phyloP scores from a whole-genome alignment of 2,113 vertebrate genomes.

The Dipodomys stephensi region DNA sequence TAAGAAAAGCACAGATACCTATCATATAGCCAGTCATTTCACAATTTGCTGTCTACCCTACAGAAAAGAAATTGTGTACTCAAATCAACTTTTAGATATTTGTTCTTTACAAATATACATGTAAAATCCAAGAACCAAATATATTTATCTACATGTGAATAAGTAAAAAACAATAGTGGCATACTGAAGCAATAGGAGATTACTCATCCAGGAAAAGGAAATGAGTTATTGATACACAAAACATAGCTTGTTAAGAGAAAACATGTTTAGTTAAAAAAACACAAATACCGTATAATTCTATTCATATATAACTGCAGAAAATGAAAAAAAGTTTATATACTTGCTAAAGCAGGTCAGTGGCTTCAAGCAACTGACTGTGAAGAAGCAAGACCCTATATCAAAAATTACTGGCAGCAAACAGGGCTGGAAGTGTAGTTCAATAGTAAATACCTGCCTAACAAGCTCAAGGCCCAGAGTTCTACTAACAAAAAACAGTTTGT shows the following conservation, averaged over 20 bases:
- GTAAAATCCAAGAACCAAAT: background rate
- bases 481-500: background rate
- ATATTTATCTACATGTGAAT: background rate
- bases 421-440: too few relatives aligned
- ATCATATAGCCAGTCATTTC: background rate
- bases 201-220: background rate
- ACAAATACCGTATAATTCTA: background rate
- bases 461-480: too few relatives aligned
- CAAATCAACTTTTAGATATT: background rate
- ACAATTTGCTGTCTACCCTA: background rate
- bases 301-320: background rate
- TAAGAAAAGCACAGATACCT: background rate
- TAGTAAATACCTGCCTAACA: too few relatives aligned
- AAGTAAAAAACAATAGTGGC: background rate
- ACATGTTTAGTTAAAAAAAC: background rate
- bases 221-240: background rate
- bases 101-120: background rate
- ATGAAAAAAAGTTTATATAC: background rate
- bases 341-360: background rate
- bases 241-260: background rate
- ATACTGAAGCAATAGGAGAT: too few relatives aligned
- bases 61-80: background rate
- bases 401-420: too few relatives aligned
- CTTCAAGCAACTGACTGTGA: background rate
- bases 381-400: background rate